phyloP scores from a whole-genome alignment of 2,797 vertebrate genomes.

The Malurus leucopterus region DNA sequence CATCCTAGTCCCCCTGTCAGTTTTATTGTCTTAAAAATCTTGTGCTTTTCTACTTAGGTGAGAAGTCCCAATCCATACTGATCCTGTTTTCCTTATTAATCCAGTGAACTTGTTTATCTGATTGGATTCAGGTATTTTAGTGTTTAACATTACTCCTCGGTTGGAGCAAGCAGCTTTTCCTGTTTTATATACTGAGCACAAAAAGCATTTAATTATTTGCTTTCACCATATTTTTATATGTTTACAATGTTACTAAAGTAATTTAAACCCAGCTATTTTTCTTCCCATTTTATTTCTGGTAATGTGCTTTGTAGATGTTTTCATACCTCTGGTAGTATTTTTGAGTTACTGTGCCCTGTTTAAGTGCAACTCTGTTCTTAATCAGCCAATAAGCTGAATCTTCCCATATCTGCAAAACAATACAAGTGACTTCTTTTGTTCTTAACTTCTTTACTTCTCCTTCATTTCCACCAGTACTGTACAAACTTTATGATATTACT shows the following conservation, averaged over 20 bases:
- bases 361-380: neutral
- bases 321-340: neutral
- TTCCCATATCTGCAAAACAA: neutral
- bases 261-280: neutral
- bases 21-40: neutral
- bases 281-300: neutral
- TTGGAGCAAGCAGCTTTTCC: neutral
- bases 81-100: neutral
- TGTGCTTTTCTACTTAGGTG: neutral
- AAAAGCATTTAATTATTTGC: neutral
- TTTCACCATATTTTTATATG: neutral
- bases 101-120: neutral
- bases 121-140: neutral
- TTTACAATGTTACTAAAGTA: neutral
- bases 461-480: neutral
- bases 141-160: neutral
- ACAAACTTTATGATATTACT: neutral
- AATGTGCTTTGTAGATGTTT: neutral
- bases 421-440: neutral
- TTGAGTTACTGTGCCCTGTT: neutral
- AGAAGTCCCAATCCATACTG: neutral
- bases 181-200: neutral
- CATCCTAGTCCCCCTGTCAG: neutral
- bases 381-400: neutral
- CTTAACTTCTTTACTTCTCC: neutral